Evolutionary conservation across 1,140 invertebrate species (phyloP), one percentile per base, ranked within the genome.

Genomic region (Chlorops oryzae): DNA sequence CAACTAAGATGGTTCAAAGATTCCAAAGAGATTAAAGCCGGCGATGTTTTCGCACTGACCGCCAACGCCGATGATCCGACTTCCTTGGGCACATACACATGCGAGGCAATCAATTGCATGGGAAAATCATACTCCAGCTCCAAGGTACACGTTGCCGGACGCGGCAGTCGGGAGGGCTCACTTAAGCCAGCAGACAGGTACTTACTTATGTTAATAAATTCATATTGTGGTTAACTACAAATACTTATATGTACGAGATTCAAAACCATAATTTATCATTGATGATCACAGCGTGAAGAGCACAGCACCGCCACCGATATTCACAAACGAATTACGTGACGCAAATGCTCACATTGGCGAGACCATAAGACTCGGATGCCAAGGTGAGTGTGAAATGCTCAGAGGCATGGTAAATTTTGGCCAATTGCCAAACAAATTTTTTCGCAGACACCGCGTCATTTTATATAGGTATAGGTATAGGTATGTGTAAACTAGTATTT

Each of bases 51-150:
- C 59, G 88, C 88, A 1, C 73, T 92, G 13, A 88, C 85, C 0
- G 87, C 87, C 0, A 85, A 87, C 61, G 78, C 84, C 0, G 81
- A 86, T 49, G 86, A 91, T 66, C 85, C 87, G 5, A 89, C 87
- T 0, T 88, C 87, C 2, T 73, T 92, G 23, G 88, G 89, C 22
- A 87, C 84, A 2, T 92, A 92, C 63, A 87, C 85, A 0, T 92
- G 88, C 55, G 85, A 90, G 63, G 89, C 89, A 0, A 75, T 83
- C n/a, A 91, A 91, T 65, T 91, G 88, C 63, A 88, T 92, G 85
- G 88, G 89, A 23, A 80, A 79, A 43, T 80, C 84, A 1, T 82
- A 82, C 57, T 90, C 87, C 27, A 87, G 83, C n/a, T 91, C 88
- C 7, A 85, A 82, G 66, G 84, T 88, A 15, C 86, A 89, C 58